phyloP scores from a whole-genome alignment of 2,888 invertebrate species.

The Xestoiulus laeticollis region DNA sequence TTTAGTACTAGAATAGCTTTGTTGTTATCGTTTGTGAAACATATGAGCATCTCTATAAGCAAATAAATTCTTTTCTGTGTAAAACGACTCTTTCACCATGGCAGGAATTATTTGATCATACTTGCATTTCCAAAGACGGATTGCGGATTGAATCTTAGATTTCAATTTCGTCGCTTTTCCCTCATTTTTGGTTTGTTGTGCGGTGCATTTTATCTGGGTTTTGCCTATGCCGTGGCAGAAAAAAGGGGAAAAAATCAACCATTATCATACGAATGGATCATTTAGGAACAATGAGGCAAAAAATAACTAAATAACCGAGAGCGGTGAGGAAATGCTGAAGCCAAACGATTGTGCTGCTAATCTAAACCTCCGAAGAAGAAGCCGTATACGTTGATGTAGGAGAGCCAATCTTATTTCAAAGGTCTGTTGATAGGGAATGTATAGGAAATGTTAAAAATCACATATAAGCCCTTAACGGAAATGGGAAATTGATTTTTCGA shows the following conservation, averaged over 20 bases:
- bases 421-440: constrained; percentile 32
- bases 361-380: constrained; percentile 2
- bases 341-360: constrained; percentile 13
- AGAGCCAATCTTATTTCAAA: constrained; percentile 1
- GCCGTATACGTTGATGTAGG: background rate
- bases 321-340: constrained; percentile 14
- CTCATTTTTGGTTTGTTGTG: background rate
- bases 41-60: too few relatives aligned
- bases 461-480: background rate
- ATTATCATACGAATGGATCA: constrained; percentile 37
- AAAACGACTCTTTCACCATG: background rate
- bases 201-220: background rate
- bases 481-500: constrained; percentile 37
- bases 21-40: too few relatives aligned
- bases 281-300: constrained; percentile 37
- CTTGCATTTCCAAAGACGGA: background rate
- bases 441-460: constrained; percentile 32
- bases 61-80: too few relatives aligned
- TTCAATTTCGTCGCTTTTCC: background rate
- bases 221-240: background rate
- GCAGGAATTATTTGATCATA: background rate
- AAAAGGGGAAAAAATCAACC: background rate
- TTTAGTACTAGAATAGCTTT: too few relatives aligned
- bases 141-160: background rate
- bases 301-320: constrained; percentile 29